phyloP scores from a whole-genome alignment of 2,797 vertebrate genomes.

The Galagoides demidoff region DNA sequence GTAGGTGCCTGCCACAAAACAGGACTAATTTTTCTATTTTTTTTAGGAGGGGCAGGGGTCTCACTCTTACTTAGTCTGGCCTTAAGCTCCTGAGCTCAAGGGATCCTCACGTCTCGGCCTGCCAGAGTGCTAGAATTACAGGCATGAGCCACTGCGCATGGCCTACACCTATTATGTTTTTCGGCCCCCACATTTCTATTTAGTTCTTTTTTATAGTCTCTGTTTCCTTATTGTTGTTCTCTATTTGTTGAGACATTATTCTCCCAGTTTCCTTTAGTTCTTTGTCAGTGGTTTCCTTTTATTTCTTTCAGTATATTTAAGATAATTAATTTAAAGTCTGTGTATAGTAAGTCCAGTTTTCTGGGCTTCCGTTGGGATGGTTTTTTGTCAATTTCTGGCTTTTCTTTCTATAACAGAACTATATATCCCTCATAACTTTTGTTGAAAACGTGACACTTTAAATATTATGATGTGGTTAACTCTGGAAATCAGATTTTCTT shows the following conservation, averaged over 20 bases:
- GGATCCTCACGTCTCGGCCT: too few relatives aligned
- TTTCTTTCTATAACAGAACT: not conserved
- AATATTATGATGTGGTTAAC: constrained; percentile 7
- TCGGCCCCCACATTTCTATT: too few relatives aligned
- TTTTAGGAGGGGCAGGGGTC: too few relatives aligned
- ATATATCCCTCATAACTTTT: not conserved
- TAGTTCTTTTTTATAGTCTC: constrained; percentile 1
- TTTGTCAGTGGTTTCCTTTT: not conserved
- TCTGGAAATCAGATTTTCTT: constrained; percentile 13
- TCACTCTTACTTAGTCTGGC: too few relatives aligned
- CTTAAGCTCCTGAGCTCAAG: too few relatives aligned
- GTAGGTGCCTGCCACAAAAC: too few relatives aligned
- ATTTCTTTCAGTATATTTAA: not conserved
- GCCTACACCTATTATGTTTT: too few relatives aligned
- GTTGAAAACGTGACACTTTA: not conserved
- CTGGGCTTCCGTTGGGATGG: not conserved
- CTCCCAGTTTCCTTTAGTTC: not conserved
- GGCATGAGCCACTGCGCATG: too few relatives aligned
- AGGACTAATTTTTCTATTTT: too few relatives aligned
- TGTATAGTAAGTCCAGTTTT: not conserved
- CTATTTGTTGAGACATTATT: not conserved
- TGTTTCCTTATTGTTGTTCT: not conserved
- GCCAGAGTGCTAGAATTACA: too few relatives aligned
- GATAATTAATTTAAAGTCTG: constrained; percentile 35
- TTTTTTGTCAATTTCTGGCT: not conserved